phyloP scores from a whole-genome alignment of 2,797 vertebrate genomes.

The Trachurus trachurus region DNA sequence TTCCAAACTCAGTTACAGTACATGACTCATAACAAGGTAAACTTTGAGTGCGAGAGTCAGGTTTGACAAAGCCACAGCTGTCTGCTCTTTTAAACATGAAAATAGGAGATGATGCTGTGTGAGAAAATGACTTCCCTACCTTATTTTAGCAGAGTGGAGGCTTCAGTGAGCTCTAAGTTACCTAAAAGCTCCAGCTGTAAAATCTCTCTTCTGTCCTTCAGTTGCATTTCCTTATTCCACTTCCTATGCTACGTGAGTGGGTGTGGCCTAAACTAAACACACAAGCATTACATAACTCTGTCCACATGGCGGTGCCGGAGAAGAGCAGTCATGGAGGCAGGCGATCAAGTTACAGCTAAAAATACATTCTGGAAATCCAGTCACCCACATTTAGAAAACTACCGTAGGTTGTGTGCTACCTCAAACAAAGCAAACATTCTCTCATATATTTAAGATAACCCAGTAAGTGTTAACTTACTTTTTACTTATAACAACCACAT shows the following conservation, averaged over 20 bases:
- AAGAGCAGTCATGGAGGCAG: neutral
- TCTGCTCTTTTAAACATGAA: conserved; percentile 7
- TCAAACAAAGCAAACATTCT: neutral
- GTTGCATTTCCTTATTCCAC: conserved; percentile 29
- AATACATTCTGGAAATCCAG: conserved; percentile 30
- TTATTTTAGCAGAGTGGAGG: conserved; percentile 22
- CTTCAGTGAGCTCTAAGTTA: neutral
- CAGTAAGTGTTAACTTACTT: neutral
- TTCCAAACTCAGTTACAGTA: too few species aligned
- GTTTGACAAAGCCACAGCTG: conserved; percentile 23
- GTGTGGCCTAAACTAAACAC: conserved; percentile 28
- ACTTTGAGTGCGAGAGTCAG: neutral
- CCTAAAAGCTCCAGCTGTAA: conserved; percentile 4
- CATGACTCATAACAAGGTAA: neutral
- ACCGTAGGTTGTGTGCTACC: neutral
- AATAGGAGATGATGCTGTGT: conserved; percentile 28
- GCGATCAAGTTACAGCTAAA: conserved; percentile 23
- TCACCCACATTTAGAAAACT: conserved; percentile 12
- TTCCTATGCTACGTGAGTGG: neutral
- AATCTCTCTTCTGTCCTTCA: neutral
- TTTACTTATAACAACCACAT: neutral
- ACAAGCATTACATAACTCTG: neutral
- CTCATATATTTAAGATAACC: neutral
- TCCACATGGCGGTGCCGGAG: conserved; percentile 52
- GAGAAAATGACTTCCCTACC: conserved; percentile 48